Evolutionary conservation across 92 coral and sea anemone genomes (phyloP).

Genomic region (Desmophyllum pertusum): DNA sequence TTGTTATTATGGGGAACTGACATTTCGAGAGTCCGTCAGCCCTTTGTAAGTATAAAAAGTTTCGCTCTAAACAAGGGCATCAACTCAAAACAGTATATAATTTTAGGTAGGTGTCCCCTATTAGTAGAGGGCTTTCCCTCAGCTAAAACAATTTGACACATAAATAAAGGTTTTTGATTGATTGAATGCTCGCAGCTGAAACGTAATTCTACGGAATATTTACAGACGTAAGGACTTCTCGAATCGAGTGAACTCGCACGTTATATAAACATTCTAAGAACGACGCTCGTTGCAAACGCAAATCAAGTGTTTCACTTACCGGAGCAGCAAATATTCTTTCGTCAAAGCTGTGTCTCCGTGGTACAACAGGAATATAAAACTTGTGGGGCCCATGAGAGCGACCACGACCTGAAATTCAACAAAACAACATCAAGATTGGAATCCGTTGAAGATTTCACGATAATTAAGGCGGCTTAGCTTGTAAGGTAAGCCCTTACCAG

Average conservation of each 20-base stretch:
- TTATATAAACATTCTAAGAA: constrained; percentile 1
- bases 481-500: background rate
- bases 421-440: background rate
- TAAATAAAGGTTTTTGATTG: no score
- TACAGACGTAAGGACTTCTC: background rate
- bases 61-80: background rate
- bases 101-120: no score
- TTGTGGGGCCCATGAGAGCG: constrained; percentile 93
- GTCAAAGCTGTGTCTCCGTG: constrained; percentile 97
- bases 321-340: constrained; percentile 84
- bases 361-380: constrained; percentile 90
- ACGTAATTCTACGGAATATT: background rate
- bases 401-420: constrained; percentile 71
- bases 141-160: no score
- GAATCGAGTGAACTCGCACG: background rate
- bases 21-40: background rate
- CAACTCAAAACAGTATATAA: background rate
- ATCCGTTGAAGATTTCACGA: background rate
- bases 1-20: background rate
- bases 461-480: background rate
- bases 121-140: no score
- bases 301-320: constrained; percentile 53
- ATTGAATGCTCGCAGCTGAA: background rate
- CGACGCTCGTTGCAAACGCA: background rate
- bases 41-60: background rate